These are phyloP conservation scores for Urosaurus nigricauda DNA, from an alignment of 2,797 vertebrate genomes.

Conservation along the genomic window DNA sequence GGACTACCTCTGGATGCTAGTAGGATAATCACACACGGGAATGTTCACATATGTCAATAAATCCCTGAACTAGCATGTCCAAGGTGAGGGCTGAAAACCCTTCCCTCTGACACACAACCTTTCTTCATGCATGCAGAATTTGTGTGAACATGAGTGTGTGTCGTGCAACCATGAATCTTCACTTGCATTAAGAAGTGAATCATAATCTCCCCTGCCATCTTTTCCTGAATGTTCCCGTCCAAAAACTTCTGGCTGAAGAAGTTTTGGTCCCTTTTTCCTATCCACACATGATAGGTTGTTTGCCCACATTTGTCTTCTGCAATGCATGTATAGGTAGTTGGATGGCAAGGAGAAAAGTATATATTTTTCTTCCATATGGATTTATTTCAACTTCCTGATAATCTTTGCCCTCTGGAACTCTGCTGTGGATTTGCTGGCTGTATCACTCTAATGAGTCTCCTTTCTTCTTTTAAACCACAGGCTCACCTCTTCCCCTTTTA, in stretches of 20 bases:
- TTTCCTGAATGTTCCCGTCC: not conserved
- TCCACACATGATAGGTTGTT: not conserved
- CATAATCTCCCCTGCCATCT: not conserved
- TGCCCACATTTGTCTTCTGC: not conserved
- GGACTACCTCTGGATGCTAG: not conserved
- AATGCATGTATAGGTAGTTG: not conserved
- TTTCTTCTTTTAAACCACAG: not conserved
- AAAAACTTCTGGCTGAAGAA: not conserved
- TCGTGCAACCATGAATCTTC: not conserved
- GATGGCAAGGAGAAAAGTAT: not conserved
- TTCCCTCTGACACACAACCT: not conserved
- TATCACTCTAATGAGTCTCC: not conserved
- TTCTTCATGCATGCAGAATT: not conserved
- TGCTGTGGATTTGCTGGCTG: not conserved
- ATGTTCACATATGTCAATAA: not conserved
- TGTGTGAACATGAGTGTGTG: not conserved
- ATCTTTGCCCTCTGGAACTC: accelerated
- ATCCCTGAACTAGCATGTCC: not conserved
- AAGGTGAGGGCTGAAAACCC: no score
- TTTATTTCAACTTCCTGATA: constrained; percentile 21
- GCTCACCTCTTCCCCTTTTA: not conserved
- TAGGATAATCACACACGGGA: not conserved
- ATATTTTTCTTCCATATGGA: no score
- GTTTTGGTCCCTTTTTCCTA: not conserved
- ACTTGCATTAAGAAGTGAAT: not conserved